Percentiles rank a stretch among this genome's conserved stretches.
phyloP scores from a whole-genome alignment of 2,113 vertebrate species.

The Malurus cyaneus region DNA sequence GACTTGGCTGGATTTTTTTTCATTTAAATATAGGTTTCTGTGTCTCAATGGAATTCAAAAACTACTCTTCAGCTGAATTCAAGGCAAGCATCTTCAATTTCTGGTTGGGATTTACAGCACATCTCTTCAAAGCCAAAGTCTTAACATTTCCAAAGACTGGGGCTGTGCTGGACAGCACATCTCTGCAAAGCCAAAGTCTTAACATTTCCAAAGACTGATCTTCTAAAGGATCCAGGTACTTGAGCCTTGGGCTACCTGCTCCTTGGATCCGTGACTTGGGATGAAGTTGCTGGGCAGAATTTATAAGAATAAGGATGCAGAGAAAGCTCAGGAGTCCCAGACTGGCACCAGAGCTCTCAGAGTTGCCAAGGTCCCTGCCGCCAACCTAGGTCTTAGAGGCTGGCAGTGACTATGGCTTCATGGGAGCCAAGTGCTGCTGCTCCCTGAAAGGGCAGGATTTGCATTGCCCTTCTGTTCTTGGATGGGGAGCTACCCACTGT shows the following conservation, averaged over 20 bases:
- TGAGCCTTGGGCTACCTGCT: not conserved
- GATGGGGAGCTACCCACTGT: not conserved
- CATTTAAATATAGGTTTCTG: not conserved
- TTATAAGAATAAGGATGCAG: not conserved
- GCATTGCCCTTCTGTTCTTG: not conserved
- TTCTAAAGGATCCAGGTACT: not conserved
- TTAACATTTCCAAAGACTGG: not conserved
- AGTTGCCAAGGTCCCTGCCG: not conserved
- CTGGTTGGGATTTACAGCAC: not conserved
- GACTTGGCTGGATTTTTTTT: not conserved
- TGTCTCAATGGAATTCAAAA: not conserved
- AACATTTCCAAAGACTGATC: not conserved
- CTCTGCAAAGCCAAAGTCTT: not conserved
- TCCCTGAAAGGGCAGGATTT: not conserved
- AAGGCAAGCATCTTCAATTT: not conserved
- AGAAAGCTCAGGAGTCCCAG: not conserved
- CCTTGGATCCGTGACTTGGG: not conserved
- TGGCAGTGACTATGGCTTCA: not conserved
- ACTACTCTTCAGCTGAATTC: not conserved
- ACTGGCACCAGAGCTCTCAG: not conserved
- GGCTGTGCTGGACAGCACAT: not conserved
- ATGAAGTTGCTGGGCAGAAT: not conserved
- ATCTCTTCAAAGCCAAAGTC: not conserved
- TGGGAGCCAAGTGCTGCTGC: not conserved
- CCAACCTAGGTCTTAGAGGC: not conserved